These are phyloP conservation scores for Oscarella lobularis DNA, from an alignment of 37 sponge, comb jelly and placozoan species.

Conservation along the genomic window DNA sequence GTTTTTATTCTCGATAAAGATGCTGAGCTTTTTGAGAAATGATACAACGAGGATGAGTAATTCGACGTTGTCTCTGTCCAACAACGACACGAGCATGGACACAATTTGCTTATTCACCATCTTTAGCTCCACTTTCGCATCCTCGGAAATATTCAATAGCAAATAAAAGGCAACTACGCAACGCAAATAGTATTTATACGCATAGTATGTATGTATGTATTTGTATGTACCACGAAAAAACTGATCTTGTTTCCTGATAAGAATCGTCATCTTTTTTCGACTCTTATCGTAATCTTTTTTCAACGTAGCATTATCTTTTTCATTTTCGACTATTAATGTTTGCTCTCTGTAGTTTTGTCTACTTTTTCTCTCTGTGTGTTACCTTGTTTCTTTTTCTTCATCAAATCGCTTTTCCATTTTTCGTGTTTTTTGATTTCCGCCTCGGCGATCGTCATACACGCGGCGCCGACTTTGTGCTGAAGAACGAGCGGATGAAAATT, in stretches of 20 bases:
- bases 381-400: constrained; percentile 42
- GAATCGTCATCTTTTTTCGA: constrained; percentile 45
- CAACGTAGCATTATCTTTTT: constrained; percentile 9
- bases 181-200: neutral
- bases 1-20: constrained; percentile 74
- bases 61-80: constrained; percentile 69
- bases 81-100: constrained; percentile 29
- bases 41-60: constrained; percentile 78
- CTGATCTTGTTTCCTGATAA: constrained; percentile 82
- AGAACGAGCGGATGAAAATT: constrained; percentile 66
- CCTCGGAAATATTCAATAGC: constrained; percentile 78
- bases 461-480: constrained; percentile 82
- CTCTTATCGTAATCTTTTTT: constrained; percentile 67
- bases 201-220: neutral
- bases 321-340: neutral
- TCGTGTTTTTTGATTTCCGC: constrained; percentile 69
- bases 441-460: constrained; percentile 69
- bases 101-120: constrained; percentile 73
- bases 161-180: constrained; percentile 62
- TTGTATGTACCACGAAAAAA: constrained; percentile 63
- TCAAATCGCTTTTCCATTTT: constrained; percentile 45
- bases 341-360: constrained; percentile 5
- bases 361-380: constrained; percentile 3
- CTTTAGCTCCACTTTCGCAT: constrained; percentile 75
- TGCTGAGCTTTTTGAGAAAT: constrained; percentile 86